These are phyloP conservation scores for Porphyrio hochstetteri DNA, from an alignment of 2,113 vertebrate species.

Conservation along the genomic window DNA sequence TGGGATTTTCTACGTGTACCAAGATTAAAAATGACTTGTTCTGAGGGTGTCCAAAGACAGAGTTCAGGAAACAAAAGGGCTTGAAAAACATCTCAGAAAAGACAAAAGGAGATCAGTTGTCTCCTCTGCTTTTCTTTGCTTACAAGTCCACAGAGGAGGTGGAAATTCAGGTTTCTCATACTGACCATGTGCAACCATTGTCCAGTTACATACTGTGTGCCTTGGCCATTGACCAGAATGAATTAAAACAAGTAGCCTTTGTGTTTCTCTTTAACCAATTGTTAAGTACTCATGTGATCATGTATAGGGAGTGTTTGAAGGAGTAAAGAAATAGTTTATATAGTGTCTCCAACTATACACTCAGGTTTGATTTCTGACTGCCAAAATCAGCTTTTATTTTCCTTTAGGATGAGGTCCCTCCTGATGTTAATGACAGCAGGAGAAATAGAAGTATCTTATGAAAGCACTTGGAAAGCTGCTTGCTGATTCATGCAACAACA, in stretches of 20 bases:
- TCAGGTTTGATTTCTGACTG: neutral
- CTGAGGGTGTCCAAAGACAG: neutral
- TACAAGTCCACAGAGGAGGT: neutral
- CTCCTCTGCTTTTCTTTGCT: neutral
- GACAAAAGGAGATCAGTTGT: neutral
- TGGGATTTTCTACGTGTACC: neutral
- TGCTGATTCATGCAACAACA: neutral
- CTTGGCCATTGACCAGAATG: neutral
- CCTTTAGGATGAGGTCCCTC: neutral
- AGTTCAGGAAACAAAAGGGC: neutral
- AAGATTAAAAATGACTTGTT: neutral
- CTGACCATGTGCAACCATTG: rapidly evolving
- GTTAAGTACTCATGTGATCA: neutral
- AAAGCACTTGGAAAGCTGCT: neutral
- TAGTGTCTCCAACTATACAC: neutral
- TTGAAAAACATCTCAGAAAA: neutral
- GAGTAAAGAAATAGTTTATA: neutral
- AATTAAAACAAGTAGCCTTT: neutral
- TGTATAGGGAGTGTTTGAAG: neutral
- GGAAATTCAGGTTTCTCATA: neutral
- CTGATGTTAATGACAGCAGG: neutral
- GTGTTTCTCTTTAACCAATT: neutral
- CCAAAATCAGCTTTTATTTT: neutral
- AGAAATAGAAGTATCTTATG: neutral
- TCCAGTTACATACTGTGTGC: rapidly evolving